Evolutionary conservation across 1,140 invertebrate genomes (phyloP), one percentile per base, ranked within the genome.

Genomic region (Thaumetopoea pityocampa): DNA sequence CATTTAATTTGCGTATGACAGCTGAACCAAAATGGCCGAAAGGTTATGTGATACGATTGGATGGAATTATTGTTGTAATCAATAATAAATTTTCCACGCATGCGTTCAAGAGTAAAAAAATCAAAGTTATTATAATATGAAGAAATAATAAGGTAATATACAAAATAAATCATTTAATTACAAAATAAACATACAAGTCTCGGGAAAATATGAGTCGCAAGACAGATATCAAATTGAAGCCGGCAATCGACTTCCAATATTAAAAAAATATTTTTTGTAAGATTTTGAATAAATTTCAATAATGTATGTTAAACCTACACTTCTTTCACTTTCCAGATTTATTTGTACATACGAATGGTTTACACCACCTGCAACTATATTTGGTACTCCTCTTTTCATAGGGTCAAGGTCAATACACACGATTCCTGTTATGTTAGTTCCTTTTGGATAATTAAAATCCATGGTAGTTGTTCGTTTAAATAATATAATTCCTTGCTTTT

Each of bases 401-500:
- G 48, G 48, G 10, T 57, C 52, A 2, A 54, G 14, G 32, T 67
- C 63, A 9, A 42, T 11, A 24, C 60, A 63, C 0, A 56, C 50
- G 9, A 67, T 67, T 5, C 59, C 63, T 5, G 52, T 58, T 10
- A 67, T 63, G 9, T 42, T 50, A 7, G 63, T 67, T 18, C 59
- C 52, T 4, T 33, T 17, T 4, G 64, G 60, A 52, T 61, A 67
- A 2, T 19, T n/a, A 9, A 64, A 51, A 6, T 23, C 3, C 1
- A 53, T 17, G 6, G 36, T 36, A 11, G 42, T 38, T 5, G 47
- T 27, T 23, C 64, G 30, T 34, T 48, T 60, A 16, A 59, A 60
- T 28, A 67, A 57, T 20, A 60, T 12, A 18, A 62, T 20, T 9
- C 62, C 58, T 4, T 55, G 54, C 38, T 62, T 53, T 27, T 53